Percentiles rank a stretch among this genome's conserved stretches.
Evolutionary conservation across 2,113 vertebrate species (phyloP).

Genomic region (Phrynosoma blainvillii): DNA sequence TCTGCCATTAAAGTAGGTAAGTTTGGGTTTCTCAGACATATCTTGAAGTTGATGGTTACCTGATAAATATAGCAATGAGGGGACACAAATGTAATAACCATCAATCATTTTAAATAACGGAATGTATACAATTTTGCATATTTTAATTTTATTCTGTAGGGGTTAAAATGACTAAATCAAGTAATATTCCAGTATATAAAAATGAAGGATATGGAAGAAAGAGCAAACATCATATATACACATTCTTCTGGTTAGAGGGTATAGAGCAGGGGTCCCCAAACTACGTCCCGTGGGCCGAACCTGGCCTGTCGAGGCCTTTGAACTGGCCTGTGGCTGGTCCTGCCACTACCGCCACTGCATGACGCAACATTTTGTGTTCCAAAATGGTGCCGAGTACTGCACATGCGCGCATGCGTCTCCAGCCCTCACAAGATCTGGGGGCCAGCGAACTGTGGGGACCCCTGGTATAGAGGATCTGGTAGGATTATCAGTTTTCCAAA

Average conservation of each 20-base stretch:
- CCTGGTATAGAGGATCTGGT: too few species aligned
- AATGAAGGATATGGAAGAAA: background rate
- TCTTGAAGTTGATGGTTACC: slow-evolving; percentile 27
- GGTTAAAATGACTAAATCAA: background rate
- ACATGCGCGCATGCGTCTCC: too few species aligned
- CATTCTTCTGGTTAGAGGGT: background rate
- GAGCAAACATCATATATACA: background rate
- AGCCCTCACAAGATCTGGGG: too few species aligned
- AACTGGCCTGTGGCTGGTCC: too few species aligned
- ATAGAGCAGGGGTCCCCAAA: too few species aligned
- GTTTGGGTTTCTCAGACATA: slow-evolving; percentile 82
- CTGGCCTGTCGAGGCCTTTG: too few species aligned
- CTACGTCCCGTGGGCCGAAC: too few species aligned
- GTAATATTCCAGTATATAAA: background rate
- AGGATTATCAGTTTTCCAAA: background rate
- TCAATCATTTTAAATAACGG: background rate
- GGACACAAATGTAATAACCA: background rate
- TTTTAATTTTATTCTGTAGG: too few species aligned
- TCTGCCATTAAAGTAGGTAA: slow-evolving; percentile 87
- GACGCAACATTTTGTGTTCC: too few species aligned
- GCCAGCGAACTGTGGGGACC: too few species aligned
- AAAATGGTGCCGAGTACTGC: too few species aligned
- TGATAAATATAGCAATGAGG: slow-evolving; percentile 47
- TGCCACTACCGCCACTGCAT: too few species aligned
- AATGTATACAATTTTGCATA: background rate